Conservation (phyloP, 1,140 invertebrate genomes). For the Proctacanthus coquilletti region DNA sequence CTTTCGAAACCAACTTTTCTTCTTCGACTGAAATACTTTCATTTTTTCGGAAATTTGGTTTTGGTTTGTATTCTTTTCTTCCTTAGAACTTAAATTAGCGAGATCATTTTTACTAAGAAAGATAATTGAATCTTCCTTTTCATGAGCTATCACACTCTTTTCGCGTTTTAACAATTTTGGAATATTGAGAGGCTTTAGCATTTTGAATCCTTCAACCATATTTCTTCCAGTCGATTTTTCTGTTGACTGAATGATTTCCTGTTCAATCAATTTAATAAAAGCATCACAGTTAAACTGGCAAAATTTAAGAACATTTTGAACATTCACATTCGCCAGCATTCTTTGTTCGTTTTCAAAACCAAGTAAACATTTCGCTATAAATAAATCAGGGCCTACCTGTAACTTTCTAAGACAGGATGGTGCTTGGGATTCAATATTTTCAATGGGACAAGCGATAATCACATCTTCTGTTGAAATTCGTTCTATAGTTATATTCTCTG, state of each 20-base stretch:
- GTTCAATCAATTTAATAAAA: slow-evolving; percentile 24
- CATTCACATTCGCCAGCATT: slow-evolving; percentile 40
- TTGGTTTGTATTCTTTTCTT: slow-evolving; percentile 20
- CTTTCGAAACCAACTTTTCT: slow-evolving; percentile 40
- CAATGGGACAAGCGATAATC: slow-evolving; percentile 25
- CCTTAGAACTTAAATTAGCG: slow-evolving; percentile 34
- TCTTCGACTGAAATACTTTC: slow-evolving; percentile 39
- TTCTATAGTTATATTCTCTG: slow-evolving; percentile 22
- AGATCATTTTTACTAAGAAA: slow-evolving; percentile 44
- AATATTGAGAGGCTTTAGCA: slow-evolving; percentile 35
- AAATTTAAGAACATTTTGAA: slow-evolving; percentile 43
- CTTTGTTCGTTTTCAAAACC: slow-evolving; percentile 41
- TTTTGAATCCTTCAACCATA: slow-evolving; percentile 32
- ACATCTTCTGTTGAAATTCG: slow-evolving; percentile 24
- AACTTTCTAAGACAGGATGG: slow-evolving; percentile 23
- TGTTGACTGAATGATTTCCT: slow-evolving; percentile 27
- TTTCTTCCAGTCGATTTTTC: slow-evolving; percentile 34
- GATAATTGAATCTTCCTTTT: slow-evolving; percentile 44
- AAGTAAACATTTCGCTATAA: slow-evolving; percentile 35
- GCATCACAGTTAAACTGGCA: slow-evolving; percentile 39
- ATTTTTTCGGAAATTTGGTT: slow-evolving; percentile 32
- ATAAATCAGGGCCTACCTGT: slow-evolving; percentile 34
- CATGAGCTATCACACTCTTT: slow-evolving; percentile 39
- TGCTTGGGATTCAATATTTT: slow-evolving; percentile 18
- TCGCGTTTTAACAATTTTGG: slow-evolving; percentile 34